These are phyloP conservation scores for Pseudochirops corinnae DNA, from an alignment of 2,797 vertebrate genomes.

Conservation along the genomic window DNA sequence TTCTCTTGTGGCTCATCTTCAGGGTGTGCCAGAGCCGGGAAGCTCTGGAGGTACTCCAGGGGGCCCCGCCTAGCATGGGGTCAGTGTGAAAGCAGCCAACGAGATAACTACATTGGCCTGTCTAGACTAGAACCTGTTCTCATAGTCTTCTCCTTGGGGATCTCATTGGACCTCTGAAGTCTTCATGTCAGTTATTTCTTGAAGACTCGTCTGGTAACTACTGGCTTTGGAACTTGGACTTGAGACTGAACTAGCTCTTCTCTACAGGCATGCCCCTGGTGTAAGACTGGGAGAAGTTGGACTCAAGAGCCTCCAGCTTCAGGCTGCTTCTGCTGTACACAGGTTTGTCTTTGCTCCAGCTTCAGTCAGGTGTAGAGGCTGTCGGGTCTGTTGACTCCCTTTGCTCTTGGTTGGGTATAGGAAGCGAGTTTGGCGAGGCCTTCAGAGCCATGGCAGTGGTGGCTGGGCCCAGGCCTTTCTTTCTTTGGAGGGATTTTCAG, in stretches of 20 bases:
- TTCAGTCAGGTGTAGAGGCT: not conserved
- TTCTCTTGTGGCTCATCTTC: constrained; percentile 22
- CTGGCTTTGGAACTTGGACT: not conserved
- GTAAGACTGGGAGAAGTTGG: not conserved
- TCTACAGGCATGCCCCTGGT: not conserved
- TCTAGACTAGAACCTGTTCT: not conserved
- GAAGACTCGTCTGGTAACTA: not conserved
- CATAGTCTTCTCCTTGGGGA: not conserved
- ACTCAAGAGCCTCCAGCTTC: not conserved
- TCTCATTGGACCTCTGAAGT: not conserved
- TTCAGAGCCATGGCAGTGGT: not conserved
- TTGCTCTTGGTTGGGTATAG: not conserved
- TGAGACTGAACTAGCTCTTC: not conserved
- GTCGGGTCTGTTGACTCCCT: not conserved
- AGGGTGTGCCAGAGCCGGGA: not conserved
- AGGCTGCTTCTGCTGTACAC: not conserved
- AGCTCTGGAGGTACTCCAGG: not conserved
- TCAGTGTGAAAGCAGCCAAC: not conserved
- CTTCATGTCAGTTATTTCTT: not conserved
- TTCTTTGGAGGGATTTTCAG: not conserved
- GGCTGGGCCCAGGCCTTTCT: not conserved
- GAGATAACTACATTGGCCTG: not conserved
- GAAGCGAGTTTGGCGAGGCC: not conserved
- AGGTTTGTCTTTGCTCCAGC: not conserved
- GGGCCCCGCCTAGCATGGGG: not conserved